phyloP scores from a whole-genome alignment of 1,140 invertebrate genomes.

The Pissodes strobi region DNA sequence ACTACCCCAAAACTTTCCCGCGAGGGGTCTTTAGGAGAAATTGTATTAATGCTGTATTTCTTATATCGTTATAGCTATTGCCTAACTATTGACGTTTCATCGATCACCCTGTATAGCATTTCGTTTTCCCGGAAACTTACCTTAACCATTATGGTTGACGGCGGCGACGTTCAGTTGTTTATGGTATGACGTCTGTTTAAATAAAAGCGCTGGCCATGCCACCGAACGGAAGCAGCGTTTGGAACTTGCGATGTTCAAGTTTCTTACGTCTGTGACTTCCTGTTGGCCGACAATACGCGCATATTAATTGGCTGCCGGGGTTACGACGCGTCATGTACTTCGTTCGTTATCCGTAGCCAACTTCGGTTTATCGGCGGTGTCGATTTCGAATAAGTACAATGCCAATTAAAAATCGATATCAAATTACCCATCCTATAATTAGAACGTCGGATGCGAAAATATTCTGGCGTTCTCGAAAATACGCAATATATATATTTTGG shows the following conservation, averaged over 20 bases:
- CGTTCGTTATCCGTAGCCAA: constrained; percentile 12
- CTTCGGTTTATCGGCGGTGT: background rate
- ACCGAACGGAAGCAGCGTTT: constrained; percentile 20
- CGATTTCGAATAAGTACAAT: constrained; percentile 7
- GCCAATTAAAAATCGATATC: too few relatives aligned
- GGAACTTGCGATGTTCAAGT: constrained; percentile 18
- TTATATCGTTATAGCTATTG: too few relatives aligned
- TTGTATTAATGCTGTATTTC: too few relatives aligned
- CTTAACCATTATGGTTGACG: constrained; percentile 16
- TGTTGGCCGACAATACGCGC: constrained; percentile 18
- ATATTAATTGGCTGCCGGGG: constrained; percentile 11
- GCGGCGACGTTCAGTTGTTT: constrained; percentile 23
- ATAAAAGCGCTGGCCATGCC: constrained; percentile 26
- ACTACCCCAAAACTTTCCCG: too few relatives aligned
- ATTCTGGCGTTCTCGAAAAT: too few relatives aligned
- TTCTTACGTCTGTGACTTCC: constrained; percentile 32
- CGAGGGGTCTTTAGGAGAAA: too few relatives aligned
- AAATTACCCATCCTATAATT: too few relatives aligned
- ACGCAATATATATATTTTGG: too few relatives aligned
- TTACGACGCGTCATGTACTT: background rate
- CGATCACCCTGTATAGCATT: too few relatives aligned
- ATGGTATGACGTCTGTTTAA: constrained; percentile 24
- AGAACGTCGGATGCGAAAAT: too few relatives aligned
- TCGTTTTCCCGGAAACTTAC: constrained; percentile 27
- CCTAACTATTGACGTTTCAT: too few relatives aligned